Evolutionary conservation across 92 coral and sea anemone species (phyloP), one percentile per base, ranked within the genome.

Genomic region (Epizoanthus ramosus): DNA sequence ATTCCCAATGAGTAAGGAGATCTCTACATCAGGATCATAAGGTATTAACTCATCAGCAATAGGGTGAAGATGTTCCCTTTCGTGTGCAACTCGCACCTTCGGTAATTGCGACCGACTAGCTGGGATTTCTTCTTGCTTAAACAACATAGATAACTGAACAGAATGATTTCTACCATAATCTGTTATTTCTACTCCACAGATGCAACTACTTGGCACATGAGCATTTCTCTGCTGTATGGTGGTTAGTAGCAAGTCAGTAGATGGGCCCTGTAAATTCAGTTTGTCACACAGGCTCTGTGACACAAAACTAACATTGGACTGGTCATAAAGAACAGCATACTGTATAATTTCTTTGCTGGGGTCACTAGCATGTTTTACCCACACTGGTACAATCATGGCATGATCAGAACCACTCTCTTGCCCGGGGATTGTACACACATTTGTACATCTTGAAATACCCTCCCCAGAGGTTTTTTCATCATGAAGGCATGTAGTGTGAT

Each of bases 41-140:
- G 89, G 84, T 79, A 80, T 73, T 25, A 89, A 71, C 60, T 85
- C 21, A 52, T 85, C 89, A 23, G 87, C 89, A 64, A 85, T 84
- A 21, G 61, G 63, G 15, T 45, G 37, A 22, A 88, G 85, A 58
- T 89, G 86, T 39, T 63, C 59, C 92, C 83, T 85, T 52, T 85
- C 33, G 13, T 17, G 69, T 37, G 88, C 84, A 28, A 89, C 87
- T 58, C 79, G 69, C 59, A 80, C 79, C 68, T 81, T 85, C 47
- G 92, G 87, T 68, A 89, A 85, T 87, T 89, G 90, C 24, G 73
- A 85, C 7, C 86, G 63, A 45, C 71, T 85, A 7, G 86, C 64
- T 37, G 92, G 80, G 18, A 89, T 80, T 31, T 23, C 39, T 31
- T 81, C 81, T 22, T 85, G 45, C 14, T 47, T 63, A 74, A 73